Percentiles rank a stretch among this genome's conserved stretches.
Evolutionary conservation across 2,797 vertebrate genomes (phyloP).

Genomic region (Anniella stebbinsi): DNA sequence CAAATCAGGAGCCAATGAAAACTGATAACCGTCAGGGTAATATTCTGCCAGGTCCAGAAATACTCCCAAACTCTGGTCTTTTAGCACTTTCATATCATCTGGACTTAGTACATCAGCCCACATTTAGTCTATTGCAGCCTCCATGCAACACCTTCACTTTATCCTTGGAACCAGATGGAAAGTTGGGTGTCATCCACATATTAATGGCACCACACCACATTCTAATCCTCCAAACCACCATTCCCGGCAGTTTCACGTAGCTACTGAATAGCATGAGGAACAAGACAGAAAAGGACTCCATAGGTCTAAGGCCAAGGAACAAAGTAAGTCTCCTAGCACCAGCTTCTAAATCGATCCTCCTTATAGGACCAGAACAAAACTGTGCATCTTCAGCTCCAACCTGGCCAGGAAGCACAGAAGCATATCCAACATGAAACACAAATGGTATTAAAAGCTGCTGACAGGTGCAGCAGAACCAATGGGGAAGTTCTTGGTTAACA

Average conservation of each 20-base stretch:
- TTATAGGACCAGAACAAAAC: background rate
- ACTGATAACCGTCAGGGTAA: too few species aligned
- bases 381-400: background rate
- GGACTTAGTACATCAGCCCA: background rate
- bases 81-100: background rate
- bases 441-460: background rate
- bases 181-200: background rate
- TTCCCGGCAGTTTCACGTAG: background rate
- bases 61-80: background rate
- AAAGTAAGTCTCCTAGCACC: too few species aligned
- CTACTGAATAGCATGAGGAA: background rate
- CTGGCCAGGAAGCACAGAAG: background rate
- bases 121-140: background rate
- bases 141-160: constrained; percentile 9
- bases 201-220: background rate
- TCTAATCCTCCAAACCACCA: background rate
- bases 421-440: background rate
- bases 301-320: background rate
- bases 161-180: background rate
- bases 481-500: background rate
- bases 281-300: background rate
- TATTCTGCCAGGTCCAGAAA: background rate
- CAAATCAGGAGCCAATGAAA: background rate
- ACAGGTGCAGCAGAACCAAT: background rate
- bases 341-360: background rate